Evolutionary conservation across 1,140 invertebrate genomes (phyloP), one percentile per base, ranked within the genome.

Genomic region (Drosophila tani): DNA sequence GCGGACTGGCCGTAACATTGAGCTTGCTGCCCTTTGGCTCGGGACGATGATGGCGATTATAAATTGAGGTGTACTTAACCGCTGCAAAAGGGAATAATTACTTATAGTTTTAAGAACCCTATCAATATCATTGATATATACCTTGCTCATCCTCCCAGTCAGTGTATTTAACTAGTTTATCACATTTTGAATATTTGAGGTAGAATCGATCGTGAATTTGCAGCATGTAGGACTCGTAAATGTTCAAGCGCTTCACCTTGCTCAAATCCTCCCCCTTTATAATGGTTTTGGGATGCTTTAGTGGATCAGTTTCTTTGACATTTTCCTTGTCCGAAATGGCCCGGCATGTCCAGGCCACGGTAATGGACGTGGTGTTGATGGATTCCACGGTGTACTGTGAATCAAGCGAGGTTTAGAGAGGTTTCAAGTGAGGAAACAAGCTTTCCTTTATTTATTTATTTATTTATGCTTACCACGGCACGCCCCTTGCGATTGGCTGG

Each of bases 221-320:
- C 49, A 97, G 94, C 49, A 96, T 97, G 90, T 97, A 98, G n/a
- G 97, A 96, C 81, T 97, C 96, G 88, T 98, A 98, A 21, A 97
- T 95, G 91, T 98, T 97, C 27, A 98, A 93, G 50, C 96, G 94
- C 82, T 96, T 96, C 2, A 98, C 91, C 73, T 96, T 95, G 76
- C 95, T 95, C 12, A 97, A 93, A 82, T 97, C 96, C 38, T 97
- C 96, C 57, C 96, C 96, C 82, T 90, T 94, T 1, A 97, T 95
- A 7, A 95, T 93, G 69, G 95, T 95, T 81, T 96, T 95, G 0
- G 96, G 96, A 64, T 96, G 95, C 80, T 95, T 94, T 15, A 95
- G 94, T 9, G 95, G 94, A 71, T 94, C 93, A 38, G 93, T 84
- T 71, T 92, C 82, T 0, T 27, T 40, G 14, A 57, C 51, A 56